Evolutionary conservation across 2,888 invertebrate species (phyloP), one percentile per base, ranked within the genome.

Genomic region (Amphipyra berbera): DNA sequence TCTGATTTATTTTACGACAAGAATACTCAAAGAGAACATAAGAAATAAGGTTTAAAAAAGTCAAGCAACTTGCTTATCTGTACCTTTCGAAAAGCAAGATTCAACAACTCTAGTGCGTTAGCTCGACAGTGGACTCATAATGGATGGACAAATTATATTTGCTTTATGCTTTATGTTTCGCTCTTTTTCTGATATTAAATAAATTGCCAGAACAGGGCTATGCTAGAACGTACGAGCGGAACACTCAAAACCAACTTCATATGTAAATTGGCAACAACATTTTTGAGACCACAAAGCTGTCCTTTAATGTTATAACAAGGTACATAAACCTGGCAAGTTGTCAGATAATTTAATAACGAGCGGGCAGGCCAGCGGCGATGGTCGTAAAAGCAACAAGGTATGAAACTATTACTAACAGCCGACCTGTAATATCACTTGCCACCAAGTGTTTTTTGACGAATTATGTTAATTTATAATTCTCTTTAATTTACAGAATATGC

Each of bases 361-460:
- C 52, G 37, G 40, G 33, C 60, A 54, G 48, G 56, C 73, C 59
- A 61, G 40, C 55, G 48, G 58, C 65, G 35, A 44, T 64, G 57
- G 52, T 58, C 76, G 47, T 79, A 70, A 78, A 78, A 74, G 70
- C 78, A 79, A 79, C 78, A 73, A 78, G 67, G 76, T 79, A 78
- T 67, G 55, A 75, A 69, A 75, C 71, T 75, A 69, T 75, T 73
- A 71, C 64, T 63, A 68, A 61, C 62, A 61, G 49, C 10, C 21
- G 21, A 54, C 37, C 47, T 52, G 47, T 62, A 60, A 70, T 62
- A 64, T 59, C 53, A 61, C 52, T 50, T 60, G 40, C 30, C 59
- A 56, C 37, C 2, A 40, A 48, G 47, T 49, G 21, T 54, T 67
- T 64, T 65, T 54, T 56, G 41, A 54, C 35, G 33, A 42, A 42